Conservation (phyloP, 92 coral and sea anemone genomes). For the Desmophyllum pertusum region DNA sequence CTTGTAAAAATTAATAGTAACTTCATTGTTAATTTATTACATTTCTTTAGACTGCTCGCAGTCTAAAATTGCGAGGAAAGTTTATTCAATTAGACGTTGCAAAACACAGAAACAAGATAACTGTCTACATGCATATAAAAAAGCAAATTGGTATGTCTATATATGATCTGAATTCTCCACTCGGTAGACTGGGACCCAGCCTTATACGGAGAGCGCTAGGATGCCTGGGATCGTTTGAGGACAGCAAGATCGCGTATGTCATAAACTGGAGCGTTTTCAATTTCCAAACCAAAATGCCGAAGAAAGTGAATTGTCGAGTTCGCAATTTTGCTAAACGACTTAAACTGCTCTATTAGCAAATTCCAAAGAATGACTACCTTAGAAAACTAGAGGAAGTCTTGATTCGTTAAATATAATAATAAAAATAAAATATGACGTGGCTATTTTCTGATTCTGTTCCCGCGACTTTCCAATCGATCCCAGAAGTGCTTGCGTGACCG, state of each 20-base stretch:
- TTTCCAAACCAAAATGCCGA: background rate
- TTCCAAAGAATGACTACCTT: background rate
- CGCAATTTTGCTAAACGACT: background rate
- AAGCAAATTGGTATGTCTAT: background rate
- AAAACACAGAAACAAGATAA: background rate
- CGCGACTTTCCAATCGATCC: background rate
- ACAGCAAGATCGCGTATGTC: background rate
- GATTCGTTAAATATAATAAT: no score
- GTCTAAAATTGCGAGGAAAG: background rate
- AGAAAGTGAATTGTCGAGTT: background rate
- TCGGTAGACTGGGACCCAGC: background rate
- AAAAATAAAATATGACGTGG: no score
- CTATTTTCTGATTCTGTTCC: background rate
- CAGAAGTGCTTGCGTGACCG: background rate
- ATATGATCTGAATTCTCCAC: background rate
- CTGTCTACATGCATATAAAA: background rate
- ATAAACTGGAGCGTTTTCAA: background rate
- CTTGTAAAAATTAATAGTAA: no score
- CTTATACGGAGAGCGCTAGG: background rate
- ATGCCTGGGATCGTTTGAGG: background rate
- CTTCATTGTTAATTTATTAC: background rate
- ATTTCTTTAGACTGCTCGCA: no score
- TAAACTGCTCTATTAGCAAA: background rate
- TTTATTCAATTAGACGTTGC: background rate
- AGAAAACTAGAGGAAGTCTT: background rate